These are phyloP conservation scores for Drosophila neutralis DNA, from an alignment of 2,888 invertebrate species.

Conservation along the genomic window DNA sequence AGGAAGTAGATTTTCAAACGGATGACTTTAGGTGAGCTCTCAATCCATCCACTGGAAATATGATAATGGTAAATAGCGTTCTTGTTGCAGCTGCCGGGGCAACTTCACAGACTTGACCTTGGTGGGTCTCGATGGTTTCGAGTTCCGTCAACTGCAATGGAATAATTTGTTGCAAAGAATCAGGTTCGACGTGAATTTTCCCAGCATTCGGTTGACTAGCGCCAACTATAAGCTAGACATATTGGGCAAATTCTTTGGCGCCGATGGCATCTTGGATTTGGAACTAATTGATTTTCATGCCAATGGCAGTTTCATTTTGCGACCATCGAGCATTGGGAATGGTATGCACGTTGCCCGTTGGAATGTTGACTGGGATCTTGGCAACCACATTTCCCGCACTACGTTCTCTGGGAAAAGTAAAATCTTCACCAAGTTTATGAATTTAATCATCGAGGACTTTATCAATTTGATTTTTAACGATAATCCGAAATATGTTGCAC, in stretches of 20 bases:
- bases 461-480: slow-evolving; percentile 69
- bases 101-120: slow-evolving; percentile 72
- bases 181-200: slow-evolving; percentile 77
- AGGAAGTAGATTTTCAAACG: slow-evolving; percentile 42
- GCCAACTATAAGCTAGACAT: slow-evolving; percentile 71
- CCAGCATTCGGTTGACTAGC: slow-evolving; percentile 59
- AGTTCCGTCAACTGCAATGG: slow-evolving; percentile 70
- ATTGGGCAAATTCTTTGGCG: slow-evolving; percentile 45
- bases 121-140: slow-evolving; percentile 76
- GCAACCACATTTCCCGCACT: slow-evolving; percentile 59
- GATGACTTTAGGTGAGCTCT: slow-evolving; percentile 60
- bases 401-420: slow-evolving; percentile 71
- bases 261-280: slow-evolving; percentile 67
- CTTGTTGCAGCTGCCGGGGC: slow-evolving; percentile 55
- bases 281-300: slow-evolving; percentile 65
- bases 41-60: background rate
- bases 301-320: slow-evolving; percentile 72
- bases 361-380: slow-evolving; percentile 67
- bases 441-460: slow-evolving; percentile 70
- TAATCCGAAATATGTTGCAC: slow-evolving; percentile 62
- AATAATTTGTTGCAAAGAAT: slow-evolving; percentile 69
- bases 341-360: slow-evolving; percentile 65
- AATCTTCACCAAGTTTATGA: slow-evolving; percentile 60
- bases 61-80: background rate
- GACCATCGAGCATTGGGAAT: slow-evolving; percentile 55